Evolutionary conservation across 1,140 invertebrate genomes (phyloP).

Genomic region (Hormaphis cornu): DNA sequence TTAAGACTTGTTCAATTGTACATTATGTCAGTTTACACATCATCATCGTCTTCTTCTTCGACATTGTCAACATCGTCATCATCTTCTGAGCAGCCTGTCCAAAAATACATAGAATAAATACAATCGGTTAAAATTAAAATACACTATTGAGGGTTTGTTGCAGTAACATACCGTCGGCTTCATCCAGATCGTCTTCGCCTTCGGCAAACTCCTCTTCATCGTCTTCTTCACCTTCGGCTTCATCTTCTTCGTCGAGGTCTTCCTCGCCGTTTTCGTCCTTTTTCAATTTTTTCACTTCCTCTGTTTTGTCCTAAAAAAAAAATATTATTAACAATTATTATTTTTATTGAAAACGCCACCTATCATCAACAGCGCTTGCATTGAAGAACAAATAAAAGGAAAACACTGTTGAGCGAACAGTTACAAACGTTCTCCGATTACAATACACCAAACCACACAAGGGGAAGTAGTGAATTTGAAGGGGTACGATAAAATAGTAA

Average conservation of each 20-base stretch:
- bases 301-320: slow-evolving; percentile 7
- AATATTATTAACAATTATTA: background rate
- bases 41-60: slow-evolving; percentile 21
- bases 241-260: slow-evolving; percentile 26
- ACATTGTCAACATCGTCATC: slow-evolving; percentile 5
- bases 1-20: slow-evolving; percentile 33
- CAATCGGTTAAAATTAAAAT: background rate
- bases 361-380: too few relatives aligned
- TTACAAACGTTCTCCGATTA: too few relatives aligned
- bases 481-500: too few relatives aligned
- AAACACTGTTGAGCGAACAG: too few relatives aligned
- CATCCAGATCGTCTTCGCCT: slow-evolving; percentile 24
- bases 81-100: slow-evolving; percentile 13
- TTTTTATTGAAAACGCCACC: too few relatives aligned
- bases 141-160: background rate
- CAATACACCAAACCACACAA: too few relatives aligned
- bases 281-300: slow-evolving; percentile 26
- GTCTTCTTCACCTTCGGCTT: slow-evolving; percentile 16
- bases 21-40: slow-evolving; percentile 31
- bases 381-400: too few relatives aligned
- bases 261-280: slow-evolving; percentile 25
- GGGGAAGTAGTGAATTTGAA: too few relatives aligned
- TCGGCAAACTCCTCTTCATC: slow-evolving; percentile 23
- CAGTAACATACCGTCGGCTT: slow-evolving; percentile 19
- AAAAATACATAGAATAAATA: background rate